Conservation (phyloP, 2,888 invertebrate genomes). For the Erynnis tages region DNA sequence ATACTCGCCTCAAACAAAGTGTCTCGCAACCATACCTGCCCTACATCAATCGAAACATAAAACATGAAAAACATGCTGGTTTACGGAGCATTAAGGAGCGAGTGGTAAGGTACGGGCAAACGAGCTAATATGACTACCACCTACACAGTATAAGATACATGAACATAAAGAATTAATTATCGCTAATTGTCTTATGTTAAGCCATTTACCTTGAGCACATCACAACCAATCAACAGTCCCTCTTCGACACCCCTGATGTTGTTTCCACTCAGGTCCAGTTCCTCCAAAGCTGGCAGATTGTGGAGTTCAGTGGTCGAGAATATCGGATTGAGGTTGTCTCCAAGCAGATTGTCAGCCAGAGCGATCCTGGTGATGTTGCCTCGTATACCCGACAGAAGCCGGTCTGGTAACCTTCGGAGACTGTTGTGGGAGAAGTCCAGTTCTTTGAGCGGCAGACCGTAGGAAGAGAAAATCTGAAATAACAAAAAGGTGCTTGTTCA, state of each 20-base stretch:
- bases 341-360: slow-evolving; percentile 91
- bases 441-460: slow-evolving; percentile 86
- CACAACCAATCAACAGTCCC: slow-evolving; percentile 92
- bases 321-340: slow-evolving; percentile 94
- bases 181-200: background rate
- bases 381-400: slow-evolving; percentile 84
- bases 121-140: too few relatives aligned
- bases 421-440: slow-evolving; percentile 92
- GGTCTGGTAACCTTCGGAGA: slow-evolving; percentile 89
- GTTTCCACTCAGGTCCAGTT: slow-evolving; percentile 91
- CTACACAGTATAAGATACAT: too few relatives aligned
- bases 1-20: too few relatives aligned
- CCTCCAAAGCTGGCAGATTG: slow-evolving; percentile 85
- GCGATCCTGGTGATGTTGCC: slow-evolving; percentile 86
- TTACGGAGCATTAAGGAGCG: too few relatives aligned
- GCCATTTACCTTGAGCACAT: slow-evolving; percentile 83
- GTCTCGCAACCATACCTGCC: too few relatives aligned
- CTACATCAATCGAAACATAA: too few relatives aligned
- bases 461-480: slow-evolving; percentile 84
- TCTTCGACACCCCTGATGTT: slow-evolving; percentile 91
- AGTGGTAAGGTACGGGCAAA: too few relatives aligned
- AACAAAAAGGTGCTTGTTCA: too few relatives aligned
- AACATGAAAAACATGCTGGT: too few relatives aligned
- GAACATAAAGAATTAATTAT: too few relatives aligned
- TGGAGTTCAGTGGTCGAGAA: slow-evolving; percentile 93